Conservation (phyloP, 2,113 vertebrate genomes). For the Oreochromis niloticus region DNA sequence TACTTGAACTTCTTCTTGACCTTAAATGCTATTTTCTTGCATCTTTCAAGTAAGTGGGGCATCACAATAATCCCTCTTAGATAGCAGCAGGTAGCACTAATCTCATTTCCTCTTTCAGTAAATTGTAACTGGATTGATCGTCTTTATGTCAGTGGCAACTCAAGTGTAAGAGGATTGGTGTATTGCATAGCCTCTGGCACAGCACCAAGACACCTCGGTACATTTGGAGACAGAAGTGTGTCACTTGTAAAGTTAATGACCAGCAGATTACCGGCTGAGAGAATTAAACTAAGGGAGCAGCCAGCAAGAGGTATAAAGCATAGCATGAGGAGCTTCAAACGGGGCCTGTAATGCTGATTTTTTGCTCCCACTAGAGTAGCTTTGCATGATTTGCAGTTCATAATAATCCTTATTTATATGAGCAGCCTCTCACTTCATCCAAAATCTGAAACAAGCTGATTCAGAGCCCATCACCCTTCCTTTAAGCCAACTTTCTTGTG, state of each 20-base stretch:
- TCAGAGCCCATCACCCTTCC: fast-evolving
- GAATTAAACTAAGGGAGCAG: neutral
- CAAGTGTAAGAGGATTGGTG: slow-evolving; percentile 44
- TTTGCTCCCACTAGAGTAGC: neutral
- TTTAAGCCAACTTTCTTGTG: neutral
- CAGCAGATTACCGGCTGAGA: neutral
- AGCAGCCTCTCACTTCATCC: neutral
- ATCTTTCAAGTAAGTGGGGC: neutral
- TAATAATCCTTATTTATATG: neutral
- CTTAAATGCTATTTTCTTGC: neutral
- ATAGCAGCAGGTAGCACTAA: neutral
- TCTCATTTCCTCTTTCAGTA: slow-evolving; percentile 18
- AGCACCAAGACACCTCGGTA: neutral
- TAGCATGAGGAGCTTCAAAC: neutral
- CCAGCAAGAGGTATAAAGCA: neutral
- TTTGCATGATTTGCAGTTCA: neutral
- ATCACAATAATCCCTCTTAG: neutral
- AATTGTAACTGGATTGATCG: slow-evolving; percentile 22
- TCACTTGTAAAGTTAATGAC: neutral
- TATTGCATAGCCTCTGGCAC: neutral
- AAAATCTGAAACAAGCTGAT: neutral
- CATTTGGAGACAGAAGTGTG: neutral
- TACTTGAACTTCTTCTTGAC: neutral
- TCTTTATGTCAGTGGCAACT: neutral
- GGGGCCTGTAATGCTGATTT: neutral